These are phyloP conservation scores for Cyanoderma ruficeps DNA, from an alignment of 2,113 vertebrate species.

Conservation along the genomic window DNA sequence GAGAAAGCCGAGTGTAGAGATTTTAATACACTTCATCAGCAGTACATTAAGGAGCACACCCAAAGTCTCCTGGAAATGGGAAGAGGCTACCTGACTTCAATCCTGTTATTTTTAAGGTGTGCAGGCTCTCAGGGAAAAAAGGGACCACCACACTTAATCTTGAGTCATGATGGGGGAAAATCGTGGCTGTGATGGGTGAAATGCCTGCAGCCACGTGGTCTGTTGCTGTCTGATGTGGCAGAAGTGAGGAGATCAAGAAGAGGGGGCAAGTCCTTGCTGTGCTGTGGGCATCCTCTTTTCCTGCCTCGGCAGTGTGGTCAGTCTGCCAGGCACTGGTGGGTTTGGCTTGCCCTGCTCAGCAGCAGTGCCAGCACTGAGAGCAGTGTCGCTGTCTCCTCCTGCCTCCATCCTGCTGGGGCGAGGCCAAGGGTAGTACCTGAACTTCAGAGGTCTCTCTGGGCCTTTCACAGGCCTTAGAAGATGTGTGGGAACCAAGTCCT, in stretches of 20 bases:
- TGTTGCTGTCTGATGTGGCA: not conserved
- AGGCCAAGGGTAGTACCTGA: not conserved
- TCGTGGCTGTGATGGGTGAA: not conserved
- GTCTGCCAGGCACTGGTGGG: not conserved
- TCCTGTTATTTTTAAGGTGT: not conserved
- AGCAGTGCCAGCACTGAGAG: not conserved
- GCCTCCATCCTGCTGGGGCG: not conserved
- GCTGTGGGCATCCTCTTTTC: not conserved
- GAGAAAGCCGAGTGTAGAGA: not conserved
- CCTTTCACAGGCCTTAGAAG: not conserved
- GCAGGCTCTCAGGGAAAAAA: not conserved
- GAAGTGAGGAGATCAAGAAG: not conserved
- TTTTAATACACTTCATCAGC: not conserved
- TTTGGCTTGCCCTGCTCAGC: not conserved
- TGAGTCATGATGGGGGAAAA: not conserved
- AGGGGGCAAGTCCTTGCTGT: not conserved
- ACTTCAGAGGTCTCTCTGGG: not conserved
- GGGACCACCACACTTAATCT: not conserved
- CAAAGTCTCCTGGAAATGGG: not conserved
- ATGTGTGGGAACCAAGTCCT: not conserved
- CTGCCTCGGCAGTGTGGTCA: not conserved
- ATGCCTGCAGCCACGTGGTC: not conserved
- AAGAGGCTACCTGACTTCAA: not conserved
- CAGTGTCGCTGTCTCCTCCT: fast-evolving
- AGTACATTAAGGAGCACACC: not conserved